Evolutionary conservation across 37 sponge, comb jelly and placozoan genomes (phyloP), one percentile per base, ranked within the genome.

Genomic region (Hexactinellida sp.): DNA sequence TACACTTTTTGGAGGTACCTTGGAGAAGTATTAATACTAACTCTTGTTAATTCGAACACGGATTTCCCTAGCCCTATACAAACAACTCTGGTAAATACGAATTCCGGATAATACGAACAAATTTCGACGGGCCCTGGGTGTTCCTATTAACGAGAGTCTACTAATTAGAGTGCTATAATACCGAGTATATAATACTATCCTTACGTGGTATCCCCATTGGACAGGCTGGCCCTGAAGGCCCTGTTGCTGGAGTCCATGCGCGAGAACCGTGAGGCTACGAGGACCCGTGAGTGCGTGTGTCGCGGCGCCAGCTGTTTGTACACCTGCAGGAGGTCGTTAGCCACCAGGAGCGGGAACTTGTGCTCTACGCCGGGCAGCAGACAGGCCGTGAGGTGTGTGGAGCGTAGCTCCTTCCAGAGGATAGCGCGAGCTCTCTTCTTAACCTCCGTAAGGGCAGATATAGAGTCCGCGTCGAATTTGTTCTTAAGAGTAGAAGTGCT

Each of bases 321-420:
- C 3, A 89, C 84, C 38, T 84, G 36, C 9, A 88, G 54, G 16
- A 89, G 83, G 83, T 91, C 89, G 7, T 25, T n/a, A 54, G 91
- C 91, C 37, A 87, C 37, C 28, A 84, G 85, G 9, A 82, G 37
- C 23, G 88, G 85, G 85, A 88, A 91, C 38, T 82, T 38, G 82
- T 91, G 91, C 39, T 89, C 47, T 0, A 87, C 85, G 1, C 85
- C 87, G 1, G 55, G 54, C 21, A 91, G 82, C 0, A 9, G 83
- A 36, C 84, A 89, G 87, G 54, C 37, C 9, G 82, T 82, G 9
- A 28, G 36, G 7, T 21, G 7, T 21, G 36, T 82, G 16, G 36
- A 82, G 13, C 52, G 52, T 47, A 47, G 16, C 16, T 47, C 52
- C 52, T 16, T 47, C 92, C 92, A 94, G 25, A 94, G 88, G 16